Evolutionary conservation across 2,888 invertebrate genomes (phyloP).

Genomic region (Elegia similella): DNA sequence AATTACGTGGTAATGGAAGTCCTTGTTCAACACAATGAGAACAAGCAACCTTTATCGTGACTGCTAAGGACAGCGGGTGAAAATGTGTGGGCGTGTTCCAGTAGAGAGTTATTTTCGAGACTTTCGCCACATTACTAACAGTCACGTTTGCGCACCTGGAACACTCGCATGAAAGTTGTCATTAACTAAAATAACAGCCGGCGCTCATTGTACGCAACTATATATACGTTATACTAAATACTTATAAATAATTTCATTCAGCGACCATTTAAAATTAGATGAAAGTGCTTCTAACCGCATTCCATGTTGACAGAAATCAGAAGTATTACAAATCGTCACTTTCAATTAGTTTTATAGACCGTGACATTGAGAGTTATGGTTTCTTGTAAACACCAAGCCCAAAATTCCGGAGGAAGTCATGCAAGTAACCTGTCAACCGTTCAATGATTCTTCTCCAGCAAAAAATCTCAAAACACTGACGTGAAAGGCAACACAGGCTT

Average conservation of each 20-base stretch:
- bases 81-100: constrained; percentile 14
- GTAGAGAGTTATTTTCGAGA: constrained; percentile 18
- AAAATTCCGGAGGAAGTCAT: constrained; percentile 9
- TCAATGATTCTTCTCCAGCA: not conserved
- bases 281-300: constrained; percentile 16
- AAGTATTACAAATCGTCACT: not conserved
- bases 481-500: constrained; percentile 14
- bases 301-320: constrained; percentile 8
- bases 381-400: not conserved
- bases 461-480: not conserved
- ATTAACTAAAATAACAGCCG: constrained; percentile 2
- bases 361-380: not conserved
- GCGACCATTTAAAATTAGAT: constrained; percentile 3
- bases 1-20: too few relatives aligned
- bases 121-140: constrained; percentile 13
- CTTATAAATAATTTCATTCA: constrained; percentile 2
- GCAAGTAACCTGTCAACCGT: not conserved
- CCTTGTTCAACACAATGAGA: not conserved
- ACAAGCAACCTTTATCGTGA: not conserved
- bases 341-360: not conserved
- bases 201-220: not conserved
- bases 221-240: constrained; percentile 1
- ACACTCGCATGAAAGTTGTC: constrained; percentile 9
- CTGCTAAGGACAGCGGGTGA: constrained; percentile 9
- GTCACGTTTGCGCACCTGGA: constrained; percentile 12